A percentile compares a stretch with the other conserved stretches of the same genome.
These are phyloP conservation scores for rabbit (Oryctolagus cuniculus) DNA, from an alignment of 2,113 vertebrate genomes.

Conservation along the genomic window DNA sequence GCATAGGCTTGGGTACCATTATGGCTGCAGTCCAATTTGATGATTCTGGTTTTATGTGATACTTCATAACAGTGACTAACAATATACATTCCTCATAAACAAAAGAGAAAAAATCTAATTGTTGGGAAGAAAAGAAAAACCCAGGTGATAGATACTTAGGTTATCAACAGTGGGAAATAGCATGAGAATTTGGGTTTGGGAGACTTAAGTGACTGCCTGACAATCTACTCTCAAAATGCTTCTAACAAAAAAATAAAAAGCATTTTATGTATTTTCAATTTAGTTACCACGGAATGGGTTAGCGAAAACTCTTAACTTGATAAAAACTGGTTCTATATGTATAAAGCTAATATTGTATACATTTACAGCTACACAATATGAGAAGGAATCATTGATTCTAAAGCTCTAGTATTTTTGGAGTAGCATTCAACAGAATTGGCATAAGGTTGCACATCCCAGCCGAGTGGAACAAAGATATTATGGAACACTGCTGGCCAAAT, in stretches of 20 bases:
- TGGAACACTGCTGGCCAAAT: not conserved
- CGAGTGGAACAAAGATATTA: too few species aligned
- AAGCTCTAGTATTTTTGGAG: not conserved
- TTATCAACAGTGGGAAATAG: not conserved
- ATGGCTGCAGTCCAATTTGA: slow-evolving; percentile 39
- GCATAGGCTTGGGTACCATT: not conserved
- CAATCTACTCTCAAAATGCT: slow-evolving; percentile 31
- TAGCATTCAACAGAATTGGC: not conserved
- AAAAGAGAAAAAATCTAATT: slow-evolving; percentile 50
- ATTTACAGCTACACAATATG: not conserved
- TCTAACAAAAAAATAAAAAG: not conserved
- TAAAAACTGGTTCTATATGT: not conserved
- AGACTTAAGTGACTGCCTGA: not conserved
- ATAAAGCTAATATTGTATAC: not conserved
- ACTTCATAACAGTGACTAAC: slow-evolving; percentile 39
- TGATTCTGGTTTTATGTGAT: slow-evolving; percentile 69
- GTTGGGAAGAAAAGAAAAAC: not conserved
- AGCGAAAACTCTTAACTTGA: not conserved
- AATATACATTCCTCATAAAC: slow-evolving; percentile 79
- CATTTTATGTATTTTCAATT: not conserved
- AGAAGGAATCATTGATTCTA: not conserved
- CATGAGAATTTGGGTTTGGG: not conserved
- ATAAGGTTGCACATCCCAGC: not conserved
- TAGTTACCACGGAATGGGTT: not conserved
- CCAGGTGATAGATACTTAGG: not conserved